Evolutionary conservation across 2,113 vertebrate species (phyloP).

Genomic region (Rhinopomastus cyanomelas): DNA sequence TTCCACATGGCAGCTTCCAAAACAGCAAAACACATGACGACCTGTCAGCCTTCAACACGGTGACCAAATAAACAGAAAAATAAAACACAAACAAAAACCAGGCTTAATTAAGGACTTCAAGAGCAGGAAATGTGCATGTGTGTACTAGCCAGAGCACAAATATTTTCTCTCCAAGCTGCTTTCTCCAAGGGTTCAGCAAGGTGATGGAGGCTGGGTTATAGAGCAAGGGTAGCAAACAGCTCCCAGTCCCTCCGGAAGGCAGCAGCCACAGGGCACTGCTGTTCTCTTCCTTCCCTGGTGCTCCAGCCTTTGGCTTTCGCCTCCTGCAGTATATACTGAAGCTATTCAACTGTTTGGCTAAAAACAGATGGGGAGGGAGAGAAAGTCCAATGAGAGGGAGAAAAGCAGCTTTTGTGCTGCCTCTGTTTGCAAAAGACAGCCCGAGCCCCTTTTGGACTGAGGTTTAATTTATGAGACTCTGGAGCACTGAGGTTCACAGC

Average conservation of each 20-base stretch:
- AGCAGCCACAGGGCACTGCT: conserved; percentile 38
- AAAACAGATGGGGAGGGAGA: conserved; percentile 62
- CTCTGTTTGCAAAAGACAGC: conserved; percentile 46
- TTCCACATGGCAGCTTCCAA: background rate
- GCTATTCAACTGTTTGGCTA: conserved; percentile 72
- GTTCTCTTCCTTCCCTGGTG: conserved; percentile 32
- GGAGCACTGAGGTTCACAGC: conserved; percentile 4
- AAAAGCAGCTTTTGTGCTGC: conserved; percentile 69
- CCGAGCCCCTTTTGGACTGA: background rate
- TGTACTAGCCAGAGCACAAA: conserved; percentile 43
- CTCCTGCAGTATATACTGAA: conserved; percentile 58
- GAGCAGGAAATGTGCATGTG: conserved; percentile 39
- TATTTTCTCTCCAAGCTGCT: conserved; percentile 34
- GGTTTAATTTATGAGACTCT: background rate
- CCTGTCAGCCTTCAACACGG: background rate
- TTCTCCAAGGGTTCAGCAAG: conserved; percentile 39
- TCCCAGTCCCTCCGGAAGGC: conserved; percentile 54
- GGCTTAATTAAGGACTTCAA: conserved; percentile 39
- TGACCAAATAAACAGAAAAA: background rate
- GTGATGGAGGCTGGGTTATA: conserved; percentile 22
- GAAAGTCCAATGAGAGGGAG: conserved; percentile 59
- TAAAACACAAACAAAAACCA: background rate
- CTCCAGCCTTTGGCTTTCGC: conserved; percentile 44
- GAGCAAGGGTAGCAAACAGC: conserved; percentile 10
- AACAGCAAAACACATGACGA: background rate